Evolutionary conservation across 2,888 invertebrate genomes (phyloP), one percentile per base, ranked within the genome.

Genomic region (Meiosimyza platycephala): DNA sequence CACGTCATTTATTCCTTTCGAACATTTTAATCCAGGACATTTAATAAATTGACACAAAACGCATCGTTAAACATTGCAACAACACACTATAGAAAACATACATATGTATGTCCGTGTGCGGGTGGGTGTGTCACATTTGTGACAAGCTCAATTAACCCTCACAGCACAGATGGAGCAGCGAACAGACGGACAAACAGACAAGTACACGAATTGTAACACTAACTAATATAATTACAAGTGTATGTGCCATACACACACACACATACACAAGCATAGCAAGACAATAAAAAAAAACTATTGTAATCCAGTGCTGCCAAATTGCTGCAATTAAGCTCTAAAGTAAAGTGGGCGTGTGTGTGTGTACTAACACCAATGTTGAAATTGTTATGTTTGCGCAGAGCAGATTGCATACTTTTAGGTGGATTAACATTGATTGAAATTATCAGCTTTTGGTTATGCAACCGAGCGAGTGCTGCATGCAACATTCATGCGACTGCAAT

Each of bases 11-110:
- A 54, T 47, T 52, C 52, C 52, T 63, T 64, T 57, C 51, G 65
- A 65, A 65, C 57, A 69, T 69, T 70, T 76, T 76, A 77, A 77
- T 78, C 76, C 77, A 77, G 76, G 77, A 76, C 76, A 76, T 78
- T 78, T 76, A 78, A 78, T 78, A 76, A 77, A 78, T 78, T 78
- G 77, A 77, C 78, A 77, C 77, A 74, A 69, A 71, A 74, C 64
- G 74, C 74, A 74, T 74, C 71, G 71, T 71, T 67, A 67, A 68
- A 60, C 73, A 65, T 52, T 59, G 52, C 52, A 59, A 70, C 71
- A 55, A 52, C 28, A 50, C 13, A 65, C 65, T 28, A 6, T 18
- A 1, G 57, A 40, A 28, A 33, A 40, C 63, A 63, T 48, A 63
- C 18, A 18, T 3, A 63, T 16, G 40, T 40, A 9, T 18, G 9